These are phyloP conservation scores for Geotria australis DNA, from an alignment of 2,797 vertebrate genomes.

Conservation along the genomic window DNA sequence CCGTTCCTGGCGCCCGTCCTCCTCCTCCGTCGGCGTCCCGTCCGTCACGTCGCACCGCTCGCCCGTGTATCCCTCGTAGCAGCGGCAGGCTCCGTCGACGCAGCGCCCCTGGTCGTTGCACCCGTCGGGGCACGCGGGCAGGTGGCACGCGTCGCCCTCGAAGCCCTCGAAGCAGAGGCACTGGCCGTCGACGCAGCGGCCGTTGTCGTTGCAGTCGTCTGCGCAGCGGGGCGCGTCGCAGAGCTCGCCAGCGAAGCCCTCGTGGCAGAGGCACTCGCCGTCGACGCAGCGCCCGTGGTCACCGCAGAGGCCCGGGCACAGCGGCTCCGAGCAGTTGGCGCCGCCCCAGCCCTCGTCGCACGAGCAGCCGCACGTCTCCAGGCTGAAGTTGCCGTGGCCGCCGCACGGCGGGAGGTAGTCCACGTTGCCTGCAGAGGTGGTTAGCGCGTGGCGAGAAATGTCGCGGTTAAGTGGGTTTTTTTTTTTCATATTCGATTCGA, in stretches of 20 bases:
- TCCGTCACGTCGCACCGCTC: slow-evolving; percentile 35
- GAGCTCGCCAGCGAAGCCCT: slow-evolving; percentile 36
- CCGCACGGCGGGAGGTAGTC: slow-evolving; percentile 19
- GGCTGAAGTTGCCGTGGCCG: slow-evolving; percentile 69
- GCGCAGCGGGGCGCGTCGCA: slow-evolving; percentile 26
- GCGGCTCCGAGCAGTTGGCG: slow-evolving; percentile 60
- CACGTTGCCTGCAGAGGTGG: neutral
- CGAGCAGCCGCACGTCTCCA: slow-evolving; percentile 61
- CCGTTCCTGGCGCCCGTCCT: slow-evolving; percentile 67
- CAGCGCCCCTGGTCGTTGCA: slow-evolving; percentile 62
- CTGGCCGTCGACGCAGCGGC: slow-evolving; percentile 56
- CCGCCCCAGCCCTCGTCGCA: slow-evolving; percentile 71
- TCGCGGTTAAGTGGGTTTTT: no score
- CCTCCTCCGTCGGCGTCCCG: slow-evolving; percentile 59
- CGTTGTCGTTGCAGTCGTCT: slow-evolving; percentile 54
- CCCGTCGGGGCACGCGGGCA: slow-evolving; percentile 43
- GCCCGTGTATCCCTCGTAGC: slow-evolving; percentile 53
- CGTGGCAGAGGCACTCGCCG: slow-evolving; percentile 48
- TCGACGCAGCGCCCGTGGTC: slow-evolving; percentile 10
- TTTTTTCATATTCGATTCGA: no score
- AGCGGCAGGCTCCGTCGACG: slow-evolving; percentile 64
- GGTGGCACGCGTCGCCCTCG: slow-evolving; percentile 58
- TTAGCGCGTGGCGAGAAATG: no score
- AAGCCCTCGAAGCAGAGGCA: slow-evolving; percentile 70
- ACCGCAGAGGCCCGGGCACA: neutral